phyloP scores from a whole-genome alignment of 2,888 invertebrate species.

The Thyatira batis region DNA sequence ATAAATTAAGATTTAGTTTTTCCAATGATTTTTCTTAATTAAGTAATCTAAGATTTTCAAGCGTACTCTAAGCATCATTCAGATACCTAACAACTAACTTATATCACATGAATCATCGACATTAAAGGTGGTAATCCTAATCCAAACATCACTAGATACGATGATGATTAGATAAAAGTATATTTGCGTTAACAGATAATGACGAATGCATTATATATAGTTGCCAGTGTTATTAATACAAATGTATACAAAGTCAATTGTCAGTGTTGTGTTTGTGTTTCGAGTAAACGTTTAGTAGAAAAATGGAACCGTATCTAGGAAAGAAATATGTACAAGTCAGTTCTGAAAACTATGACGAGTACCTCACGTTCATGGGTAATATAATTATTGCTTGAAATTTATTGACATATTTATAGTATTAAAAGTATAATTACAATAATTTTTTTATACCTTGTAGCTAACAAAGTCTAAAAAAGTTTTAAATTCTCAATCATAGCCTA shows the following conservation, averaged over 20 bases:
- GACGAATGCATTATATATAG: not conserved
- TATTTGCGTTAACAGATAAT: not conserved
- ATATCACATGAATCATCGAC: not conserved
- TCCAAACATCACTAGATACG: not conserved
- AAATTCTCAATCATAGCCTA: too few relatives aligned
- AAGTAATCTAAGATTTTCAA: too few relatives aligned
- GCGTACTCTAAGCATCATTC: too few relatives aligned
- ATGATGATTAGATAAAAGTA: not conserved
- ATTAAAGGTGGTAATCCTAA: not conserved
- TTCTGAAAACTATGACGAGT: constrained; percentile 48
- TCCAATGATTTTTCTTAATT: too few relatives aligned
- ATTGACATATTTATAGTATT: not conserved
- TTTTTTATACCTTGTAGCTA: too few relatives aligned
- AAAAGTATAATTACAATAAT: too few relatives aligned
- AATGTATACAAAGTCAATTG: too few relatives aligned
- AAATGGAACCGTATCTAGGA: constrained; percentile 63
- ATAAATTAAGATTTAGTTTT: too few relatives aligned
- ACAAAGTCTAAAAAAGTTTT: too few relatives aligned
- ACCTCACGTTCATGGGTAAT: constrained; percentile 47
- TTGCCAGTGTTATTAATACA: not conserved
- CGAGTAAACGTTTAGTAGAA: constrained; percentile 1
- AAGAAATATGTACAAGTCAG: constrained; percentile 39
- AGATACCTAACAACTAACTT: too few relatives aligned
- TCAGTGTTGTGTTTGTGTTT: not conserved
- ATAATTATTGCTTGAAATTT: too few relatives aligned